Conservation (phyloP, 2,113 vertebrate species). For the Lagopus leucura region DNA sequence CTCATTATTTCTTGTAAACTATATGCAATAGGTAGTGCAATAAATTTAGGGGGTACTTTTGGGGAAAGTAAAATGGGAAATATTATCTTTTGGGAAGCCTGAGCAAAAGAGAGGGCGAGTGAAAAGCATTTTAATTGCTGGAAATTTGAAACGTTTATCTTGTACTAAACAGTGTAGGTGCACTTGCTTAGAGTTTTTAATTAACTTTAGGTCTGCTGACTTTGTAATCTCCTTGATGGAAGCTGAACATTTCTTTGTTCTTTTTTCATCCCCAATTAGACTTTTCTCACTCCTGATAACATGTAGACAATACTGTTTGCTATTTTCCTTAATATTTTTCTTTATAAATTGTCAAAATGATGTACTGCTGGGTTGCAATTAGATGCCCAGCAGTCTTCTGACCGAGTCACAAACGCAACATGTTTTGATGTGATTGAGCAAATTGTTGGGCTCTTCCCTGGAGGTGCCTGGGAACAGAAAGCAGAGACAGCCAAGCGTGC, state of each 20-base stretch:
- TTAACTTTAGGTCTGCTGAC: background rate
- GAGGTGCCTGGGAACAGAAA: background rate
- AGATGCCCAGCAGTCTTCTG: background rate
- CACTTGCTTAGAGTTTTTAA: background rate
- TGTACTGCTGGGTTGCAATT: background rate
- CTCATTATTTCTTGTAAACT: background rate
- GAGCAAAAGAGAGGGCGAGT: background rate
- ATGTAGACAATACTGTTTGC: background rate
- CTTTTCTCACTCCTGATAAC: background rate
- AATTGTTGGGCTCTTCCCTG: background rate
- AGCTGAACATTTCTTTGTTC: background rate
- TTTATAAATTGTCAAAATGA: background rate
- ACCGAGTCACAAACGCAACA: background rate
- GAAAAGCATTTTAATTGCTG: background rate
- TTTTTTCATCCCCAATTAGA: background rate
- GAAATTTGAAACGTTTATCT: background rate
- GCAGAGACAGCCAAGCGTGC: background rate
- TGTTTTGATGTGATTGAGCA: background rate
- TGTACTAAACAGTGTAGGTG: slow-evolving; percentile 11
- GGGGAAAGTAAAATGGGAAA: background rate
- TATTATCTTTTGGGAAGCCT: background rate
- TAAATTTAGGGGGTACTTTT: background rate
- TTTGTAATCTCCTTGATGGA: background rate
- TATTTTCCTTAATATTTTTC: background rate
- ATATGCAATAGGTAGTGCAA: background rate